Evolutionary conservation across 1,140 invertebrate genomes (phyloP), one percentile per base, ranked within the genome.

Genomic region (Schlechtendalia chinensis): DNA sequence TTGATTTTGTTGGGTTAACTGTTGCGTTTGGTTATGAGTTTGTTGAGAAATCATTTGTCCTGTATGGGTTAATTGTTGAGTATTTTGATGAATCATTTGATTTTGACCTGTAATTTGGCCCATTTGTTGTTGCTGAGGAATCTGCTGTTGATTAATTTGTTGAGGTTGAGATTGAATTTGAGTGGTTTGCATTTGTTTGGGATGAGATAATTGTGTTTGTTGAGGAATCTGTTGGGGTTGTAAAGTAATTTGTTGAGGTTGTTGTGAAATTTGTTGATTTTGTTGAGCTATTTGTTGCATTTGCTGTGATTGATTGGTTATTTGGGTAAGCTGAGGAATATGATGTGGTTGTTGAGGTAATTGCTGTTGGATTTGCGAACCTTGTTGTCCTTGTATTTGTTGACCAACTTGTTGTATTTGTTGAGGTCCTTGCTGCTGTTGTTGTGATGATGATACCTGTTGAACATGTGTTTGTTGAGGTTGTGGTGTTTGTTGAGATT

Each of bases 21-120:
- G 86, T 83, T 88, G 87, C 69, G 86, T 84, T 72, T 72, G 69
- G 19, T 54, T 72, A 53, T 24, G 87, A 86, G 56, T 85, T 84
- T 83, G 54, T n/a, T 88, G 87, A 83, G 85, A 86, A 71, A 86
- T 86, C 84, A 88, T 85, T 84, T 87, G 87, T 81, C 87, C 86
- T 24, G 88, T 84, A 82, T 88, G 87, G 14, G 86, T 84, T 81
- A 87, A 87, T 71, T 81, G 58, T 58, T 61, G 67, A 50, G n/a
- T 77, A 79, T 75, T 87, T 86, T 22, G 85, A 83, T 47, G 82
- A 82, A 77, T 84, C 84, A 83, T 86, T 72, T 71, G 63, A 71
- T 61, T 69, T 32, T 81, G 80, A 69, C 53, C 83, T 16, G 75
- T 39, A 19, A 59, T 63, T 69, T 82, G 82, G 16, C 53, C 24